These are phyloP conservation scores for Cydia amplana DNA, from an alignment of 1,140 invertebrate genomes.

Conservation along the genomic window DNA sequence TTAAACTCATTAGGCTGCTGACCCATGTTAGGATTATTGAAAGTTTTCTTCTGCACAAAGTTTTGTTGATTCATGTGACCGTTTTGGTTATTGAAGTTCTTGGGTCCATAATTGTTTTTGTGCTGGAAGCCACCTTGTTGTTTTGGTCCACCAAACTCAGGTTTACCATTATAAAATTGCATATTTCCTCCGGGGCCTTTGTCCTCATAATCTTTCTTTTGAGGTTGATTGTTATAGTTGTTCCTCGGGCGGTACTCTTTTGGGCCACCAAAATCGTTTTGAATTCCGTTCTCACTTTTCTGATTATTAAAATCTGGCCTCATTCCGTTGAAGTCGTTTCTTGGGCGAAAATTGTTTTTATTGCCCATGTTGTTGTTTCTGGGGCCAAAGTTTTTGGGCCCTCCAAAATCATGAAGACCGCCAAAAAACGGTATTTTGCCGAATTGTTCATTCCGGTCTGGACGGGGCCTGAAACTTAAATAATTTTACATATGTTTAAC, in stretches of 20 bases:
- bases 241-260: slow-evolving; percentile 76
- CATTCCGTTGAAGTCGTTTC: slow-evolving; percentile 76
- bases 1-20: slow-evolving; percentile 63
- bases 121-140: slow-evolving; percentile 60
- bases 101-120: slow-evolving; percentile 65
- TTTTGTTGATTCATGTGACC: slow-evolving; percentile 63
- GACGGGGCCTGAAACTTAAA: slow-evolving; percentile 79
- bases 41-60: slow-evolving; percentile 67
- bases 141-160: slow-evolving; percentile 77
- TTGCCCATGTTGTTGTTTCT: slow-evolving; percentile 69
- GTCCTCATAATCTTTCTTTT: slow-evolving; percentile 68
- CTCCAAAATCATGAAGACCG: slow-evolving; percentile 74
- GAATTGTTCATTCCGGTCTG: slow-evolving; percentile 82
- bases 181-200: slow-evolving; percentile 77
- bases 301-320: slow-evolving; percentile 80
- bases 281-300: slow-evolving; percentile 65
- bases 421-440: slow-evolving; percentile 79
- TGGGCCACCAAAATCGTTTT: slow-evolving; percentile 75
- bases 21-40: slow-evolving; percentile 46
- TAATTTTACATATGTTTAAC: slow-evolving; percentile 33
- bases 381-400: slow-evolving; percentile 77
- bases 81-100: slow-evolving; percentile 67
- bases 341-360: slow-evolving; percentile 72
- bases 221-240: slow-evolving; percentile 79
- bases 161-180: slow-evolving; percentile 71